Base-by-base conservation (phyloP, 2,797 vertebrate species). In the Neosilurus mollespiculum region DNA sequence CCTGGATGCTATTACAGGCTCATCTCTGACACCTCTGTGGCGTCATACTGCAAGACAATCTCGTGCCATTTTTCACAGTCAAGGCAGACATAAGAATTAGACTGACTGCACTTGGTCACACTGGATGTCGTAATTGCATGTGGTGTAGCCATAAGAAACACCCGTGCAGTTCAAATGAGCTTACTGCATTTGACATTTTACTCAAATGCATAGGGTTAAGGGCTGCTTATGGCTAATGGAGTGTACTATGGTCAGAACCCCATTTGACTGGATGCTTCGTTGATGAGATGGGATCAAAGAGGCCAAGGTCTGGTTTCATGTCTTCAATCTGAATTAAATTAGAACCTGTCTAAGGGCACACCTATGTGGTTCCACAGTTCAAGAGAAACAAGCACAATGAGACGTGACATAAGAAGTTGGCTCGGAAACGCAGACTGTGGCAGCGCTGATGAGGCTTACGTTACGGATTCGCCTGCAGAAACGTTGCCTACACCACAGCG, bases 21-120 rank as follows among this genome's bases (percentile, higher is more conserved):
- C 73, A 85, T 84, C 83, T 84, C 37, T 2, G 65, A 85, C 85
- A 86, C 83, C 77, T 88, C 58, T 34, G 59, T 59, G 4, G 59
- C 71, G 34, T 72, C 59, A 70, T 16, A 53, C 70, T 56, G 72
- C 66, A 71, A 78, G 84, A 84, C 81, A 67, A 76, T 72, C 80
- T 75, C 78, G 85, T 72, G 61, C 78, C 64, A 78, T 87, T 77
- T 69, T 20, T 87, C 82, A 81, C 2, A 24, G 43, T 58, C 12
- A 6, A 34, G 18, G 24, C 22, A 14, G 53, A 73, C 30, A 53
- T 84, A 58, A 59, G 43, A 76, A 66, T 51, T 43, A 65, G 43
- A 65, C 24, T 43, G n/a, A 58, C 51, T 66, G 37, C 34, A 11
- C 54, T 81, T 62, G 24, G 58, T 65, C 61, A 61, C 18, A 22